phyloP scores from a whole-genome alignment of 2,888 invertebrate species.

The Oscheius myriophilus region DNA sequence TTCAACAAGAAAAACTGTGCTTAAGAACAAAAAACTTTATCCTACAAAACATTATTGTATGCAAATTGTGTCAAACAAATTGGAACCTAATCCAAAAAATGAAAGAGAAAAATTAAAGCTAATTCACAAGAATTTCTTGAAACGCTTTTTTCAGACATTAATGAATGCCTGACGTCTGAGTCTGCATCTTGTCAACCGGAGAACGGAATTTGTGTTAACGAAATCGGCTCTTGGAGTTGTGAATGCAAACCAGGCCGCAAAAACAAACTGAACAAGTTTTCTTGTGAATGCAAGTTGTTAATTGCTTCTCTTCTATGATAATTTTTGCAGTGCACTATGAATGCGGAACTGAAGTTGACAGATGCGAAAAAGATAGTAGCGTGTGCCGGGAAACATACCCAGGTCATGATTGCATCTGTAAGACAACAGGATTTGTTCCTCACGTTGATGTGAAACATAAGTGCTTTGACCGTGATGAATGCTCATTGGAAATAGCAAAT shows the following conservation, averaged over 20 bases:
- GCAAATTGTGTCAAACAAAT: too few relatives aligned
- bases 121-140: too few relatives aligned
- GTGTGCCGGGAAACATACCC: slow-evolving; percentile 6
- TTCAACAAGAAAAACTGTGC: too few relatives aligned
- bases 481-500: slow-evolving; percentile 6
- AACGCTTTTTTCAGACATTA: slow-evolving; percentile 9
- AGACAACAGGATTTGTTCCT: slow-evolving; percentile 14
- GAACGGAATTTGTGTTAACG: slow-evolving; percentile 14
- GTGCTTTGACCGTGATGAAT: slow-evolving; percentile 23
- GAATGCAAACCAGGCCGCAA: slow-evolving; percentile 5
- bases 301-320: background rate
- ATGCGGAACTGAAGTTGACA: slow-evolving; percentile 8
- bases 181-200: background rate
- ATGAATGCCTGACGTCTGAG: slow-evolving; percentile 1
- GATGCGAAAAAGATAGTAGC: slow-evolving; percentile 14
- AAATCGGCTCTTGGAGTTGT: slow-evolving; percentile 20
- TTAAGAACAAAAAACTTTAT: too few relatives aligned
- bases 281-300: slow-evolving; percentile 21
- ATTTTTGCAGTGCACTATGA: slow-evolving; percentile 4
- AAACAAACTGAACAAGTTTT: background rate
- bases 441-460: slow-evolving; percentile 8
- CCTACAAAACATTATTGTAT: too few relatives aligned
- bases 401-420: slow-evolving; percentile 11
- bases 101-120: too few relatives aligned
- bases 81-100: too few relatives aligned